Conservation (phyloP, 2,888 invertebrate species). For the Scaptomyza tumidula region DNA sequence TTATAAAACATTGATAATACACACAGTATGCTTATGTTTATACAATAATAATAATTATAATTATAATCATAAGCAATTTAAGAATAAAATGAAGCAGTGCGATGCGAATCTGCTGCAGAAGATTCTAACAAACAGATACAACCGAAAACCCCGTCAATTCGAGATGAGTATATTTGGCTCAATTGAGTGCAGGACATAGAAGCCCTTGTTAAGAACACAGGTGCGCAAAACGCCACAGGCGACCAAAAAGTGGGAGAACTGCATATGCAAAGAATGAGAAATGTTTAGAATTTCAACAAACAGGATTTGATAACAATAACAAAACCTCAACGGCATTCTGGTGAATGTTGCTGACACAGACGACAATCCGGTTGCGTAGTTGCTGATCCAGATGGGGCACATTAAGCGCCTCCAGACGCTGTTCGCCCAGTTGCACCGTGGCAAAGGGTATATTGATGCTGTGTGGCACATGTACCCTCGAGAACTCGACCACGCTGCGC, state of each 20-base stretch:
- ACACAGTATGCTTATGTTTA: conserved; percentile 36
- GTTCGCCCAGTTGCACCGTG: conserved; percentile 89
- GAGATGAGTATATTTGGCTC: conserved; percentile 86
- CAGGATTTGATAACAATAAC: background rate
- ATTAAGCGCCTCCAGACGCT: conserved; percentile 89
- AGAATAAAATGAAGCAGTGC: conserved; percentile 1
- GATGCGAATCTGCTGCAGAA: conserved; percentile 4
- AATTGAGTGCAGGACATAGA: conserved; percentile 90
- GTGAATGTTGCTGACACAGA: conserved; percentile 91
- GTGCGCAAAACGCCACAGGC: conserved; percentile 91
- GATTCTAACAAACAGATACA: conserved; percentile 1
- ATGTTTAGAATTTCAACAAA: background rate
- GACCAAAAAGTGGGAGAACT: conserved; percentile 95
- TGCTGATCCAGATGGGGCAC: conserved; percentile 87
- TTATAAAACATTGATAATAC: conserved; percentile 45
- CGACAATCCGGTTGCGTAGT: conserved; percentile 88
- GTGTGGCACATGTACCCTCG: conserved; percentile 90
- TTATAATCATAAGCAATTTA: conserved; percentile 7
- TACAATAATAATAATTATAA: conserved; percentile 35
- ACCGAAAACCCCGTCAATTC: conserved; percentile 63
- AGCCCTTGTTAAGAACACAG: conserved; percentile 94
- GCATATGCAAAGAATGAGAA: background rate
- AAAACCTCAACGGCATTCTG: conserved; percentile 90
- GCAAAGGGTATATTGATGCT: conserved; percentile 96
- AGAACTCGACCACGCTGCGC: conserved; percentile 86